These are phyloP conservation scores for Penaeus chinensis DNA, from an alignment of 1,140 invertebrate genomes.

Conservation along the genomic window DNA sequence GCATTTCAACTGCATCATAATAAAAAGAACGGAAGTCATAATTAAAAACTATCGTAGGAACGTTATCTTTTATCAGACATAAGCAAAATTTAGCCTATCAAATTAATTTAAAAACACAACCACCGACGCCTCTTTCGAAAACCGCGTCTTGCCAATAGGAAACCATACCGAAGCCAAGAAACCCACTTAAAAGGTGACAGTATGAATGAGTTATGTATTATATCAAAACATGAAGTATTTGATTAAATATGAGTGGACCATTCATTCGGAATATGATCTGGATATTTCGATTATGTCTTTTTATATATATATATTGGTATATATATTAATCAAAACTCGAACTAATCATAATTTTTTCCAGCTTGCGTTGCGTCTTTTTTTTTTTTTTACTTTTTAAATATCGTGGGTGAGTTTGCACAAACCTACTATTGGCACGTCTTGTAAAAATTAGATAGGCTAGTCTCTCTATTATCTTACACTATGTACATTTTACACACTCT, in stretches of 20 bases:
- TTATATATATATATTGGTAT: too few species aligned
- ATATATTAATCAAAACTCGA: not conserved
- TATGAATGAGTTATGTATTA: too few species aligned
- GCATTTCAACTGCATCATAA: conserved; percentile 11
- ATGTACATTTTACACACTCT: conserved; percentile 49
- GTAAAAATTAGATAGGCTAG: conserved; percentile 48
- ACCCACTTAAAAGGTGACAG: too few species aligned
- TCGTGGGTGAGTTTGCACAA: conserved; percentile 44
- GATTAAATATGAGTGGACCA: too few species aligned
- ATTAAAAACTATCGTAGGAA: conserved; percentile 36
- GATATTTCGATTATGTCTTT: too few species aligned
- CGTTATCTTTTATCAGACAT: conserved; percentile 15
- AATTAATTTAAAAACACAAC: conserved; percentile 6
- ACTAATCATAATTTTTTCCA: conserved; percentile 5
- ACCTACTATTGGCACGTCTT: conserved; percentile 51
- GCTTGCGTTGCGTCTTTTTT: conserved; percentile 11
- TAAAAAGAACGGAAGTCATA: not conserved
- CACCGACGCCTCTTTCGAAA: not conserved
- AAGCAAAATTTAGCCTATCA: not conserved
- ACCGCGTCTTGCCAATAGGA: too few species aligned
- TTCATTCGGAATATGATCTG: too few species aligned
- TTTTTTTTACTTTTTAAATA: conserved; percentile 23
- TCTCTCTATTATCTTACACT: conserved; percentile 50
- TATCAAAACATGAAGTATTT: too few species aligned
- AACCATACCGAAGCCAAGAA: too few species aligned